Evolutionary conservation across 2,797 vertebrate genomes (phyloP), one percentile per base, ranked within the genome.

Genomic region (Cyclopterus lumpus): DNA sequence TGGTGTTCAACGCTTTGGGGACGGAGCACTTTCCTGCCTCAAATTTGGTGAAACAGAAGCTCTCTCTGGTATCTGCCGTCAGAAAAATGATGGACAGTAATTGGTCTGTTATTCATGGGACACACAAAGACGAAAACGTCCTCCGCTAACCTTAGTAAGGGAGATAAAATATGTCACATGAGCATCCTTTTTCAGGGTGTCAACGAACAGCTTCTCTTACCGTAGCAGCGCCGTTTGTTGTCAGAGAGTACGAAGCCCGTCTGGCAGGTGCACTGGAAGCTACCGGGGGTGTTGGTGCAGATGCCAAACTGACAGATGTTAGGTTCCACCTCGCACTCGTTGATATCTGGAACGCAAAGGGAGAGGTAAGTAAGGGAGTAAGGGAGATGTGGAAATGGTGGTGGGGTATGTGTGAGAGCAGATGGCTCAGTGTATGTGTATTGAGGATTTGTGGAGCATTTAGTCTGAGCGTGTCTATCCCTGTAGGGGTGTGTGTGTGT

Each of bases 11-110:
- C 51, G 96, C 95, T 83, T 97, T 98, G 77, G 97, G 97, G 12
- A 96, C 94, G 0, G 95, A 96, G 81, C 98, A 99, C 88, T 96
- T 97, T 1, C 97, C 95, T 0, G 94, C 92, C 64, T 98, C 97
- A 1, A 99, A 99, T 68, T 93, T 96, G 8, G 97, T 97, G 93
- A 99, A 99, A 82, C 98, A 99, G 95, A 98, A 98, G 87, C 97
- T 97, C 88, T 96, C 94, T 40, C 96, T 95, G 0, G 95, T 99
- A 67, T 99, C 97, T 99, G 92, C 1, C 12, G 11, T 9, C n/a
- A 49, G 18, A 76, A 54, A 55, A 49, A 61, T 6, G 10, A 30
- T 0, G 10, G 44, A 55, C 5, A 9, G 54, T 30, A 16, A 36
- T 8, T n/a, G 36, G 6, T 38, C 18, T 48, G 16, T 62, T 34